These are phyloP conservation scores for Emydocephalus ijimae DNA, from an alignment of 2,113 vertebrate genomes.

Conservation along the genomic window DNA sequence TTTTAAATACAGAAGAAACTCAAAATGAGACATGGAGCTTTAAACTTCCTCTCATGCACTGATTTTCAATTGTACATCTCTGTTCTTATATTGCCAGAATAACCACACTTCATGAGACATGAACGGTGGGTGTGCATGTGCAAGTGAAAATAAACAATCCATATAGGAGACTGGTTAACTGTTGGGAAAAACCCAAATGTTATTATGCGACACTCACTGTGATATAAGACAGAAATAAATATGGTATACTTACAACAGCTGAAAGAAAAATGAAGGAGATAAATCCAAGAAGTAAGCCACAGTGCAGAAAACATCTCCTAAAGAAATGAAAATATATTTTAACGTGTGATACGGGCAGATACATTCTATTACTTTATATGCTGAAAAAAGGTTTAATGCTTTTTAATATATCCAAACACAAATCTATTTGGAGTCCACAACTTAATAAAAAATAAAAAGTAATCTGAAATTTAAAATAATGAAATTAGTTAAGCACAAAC, in stretches of 20 bases:
- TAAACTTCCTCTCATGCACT: background rate
- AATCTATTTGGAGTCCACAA: background rate
- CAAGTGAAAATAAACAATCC: background rate
- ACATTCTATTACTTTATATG: background rate
- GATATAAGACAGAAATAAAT: background rate
- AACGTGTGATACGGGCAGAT: background rate
- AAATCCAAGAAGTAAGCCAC: conserved; percentile 42
- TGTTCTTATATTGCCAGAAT: background rate
- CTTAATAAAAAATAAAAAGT: background rate
- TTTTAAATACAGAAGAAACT: background rate
- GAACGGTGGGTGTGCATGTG: background rate
- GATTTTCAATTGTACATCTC: background rate
- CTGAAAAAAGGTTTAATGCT: background rate
- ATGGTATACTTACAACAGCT: conserved; percentile 62
- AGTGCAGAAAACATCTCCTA: conserved; percentile 63
- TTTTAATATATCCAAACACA: background rate
- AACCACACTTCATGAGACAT: background rate
- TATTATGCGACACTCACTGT: background rate
- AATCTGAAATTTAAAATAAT: background rate
- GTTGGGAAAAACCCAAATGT: background rate
- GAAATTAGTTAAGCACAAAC: background rate
- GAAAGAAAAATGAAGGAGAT: conserved; percentile 47
- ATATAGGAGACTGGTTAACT: background rate
- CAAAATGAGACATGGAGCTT: background rate
- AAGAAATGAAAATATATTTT: conserved; percentile 15